Evolutionary conservation across 2,888 invertebrate species (phyloP).

Genomic region (Cantharis lateralis): DNA sequence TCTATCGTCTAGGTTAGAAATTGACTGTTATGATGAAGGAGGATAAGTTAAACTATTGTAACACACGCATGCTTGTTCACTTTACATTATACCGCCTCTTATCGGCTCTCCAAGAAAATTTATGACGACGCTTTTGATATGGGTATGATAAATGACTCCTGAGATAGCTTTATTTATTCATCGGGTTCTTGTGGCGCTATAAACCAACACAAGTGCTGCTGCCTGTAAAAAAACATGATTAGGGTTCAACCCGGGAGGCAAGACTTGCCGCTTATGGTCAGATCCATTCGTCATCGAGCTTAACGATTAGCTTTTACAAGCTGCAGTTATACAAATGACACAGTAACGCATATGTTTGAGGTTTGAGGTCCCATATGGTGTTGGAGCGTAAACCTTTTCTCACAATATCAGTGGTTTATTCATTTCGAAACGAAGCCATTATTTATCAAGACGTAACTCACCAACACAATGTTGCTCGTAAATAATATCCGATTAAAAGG

Average conservation of each 20-base stretch:
- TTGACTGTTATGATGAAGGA: constrained; percentile 40
- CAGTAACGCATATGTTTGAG: constrained; percentile 15
- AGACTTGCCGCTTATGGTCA: constrained; percentile 30
- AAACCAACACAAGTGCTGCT: constrained; percentile 42
- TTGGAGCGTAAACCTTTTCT: constrained; percentile 23
- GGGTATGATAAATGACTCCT: constrained; percentile 64
- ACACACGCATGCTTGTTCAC: constrained; percentile 48
- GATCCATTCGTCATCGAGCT: constrained; percentile 32
- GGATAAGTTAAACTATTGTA: constrained; percentile 49
- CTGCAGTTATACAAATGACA: constrained; percentile 9
- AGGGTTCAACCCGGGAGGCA: constrained; percentile 42
- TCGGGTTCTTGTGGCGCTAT: constrained; percentile 55
- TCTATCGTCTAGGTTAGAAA: constrained; percentile 22
- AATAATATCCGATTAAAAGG: constrained; percentile 39
- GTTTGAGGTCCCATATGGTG: constrained; percentile 28
- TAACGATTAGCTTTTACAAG: constrained; percentile 25
- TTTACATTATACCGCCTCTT: constrained; percentile 47
- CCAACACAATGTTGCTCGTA: constrained; percentile 27
- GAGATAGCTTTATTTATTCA: constrained; percentile 68
- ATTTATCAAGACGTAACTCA: constrained; percentile 24
- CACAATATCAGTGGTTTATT: constrained; percentile 22
- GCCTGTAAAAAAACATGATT: constrained; percentile 41
- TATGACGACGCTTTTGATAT: constrained; percentile 61
- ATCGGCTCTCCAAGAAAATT: constrained; percentile 56
- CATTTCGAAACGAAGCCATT: constrained; percentile 26